phyloP scores from a whole-genome alignment of 2,113 vertebrate genomes.

The Odobenus rosmarus region DNA sequence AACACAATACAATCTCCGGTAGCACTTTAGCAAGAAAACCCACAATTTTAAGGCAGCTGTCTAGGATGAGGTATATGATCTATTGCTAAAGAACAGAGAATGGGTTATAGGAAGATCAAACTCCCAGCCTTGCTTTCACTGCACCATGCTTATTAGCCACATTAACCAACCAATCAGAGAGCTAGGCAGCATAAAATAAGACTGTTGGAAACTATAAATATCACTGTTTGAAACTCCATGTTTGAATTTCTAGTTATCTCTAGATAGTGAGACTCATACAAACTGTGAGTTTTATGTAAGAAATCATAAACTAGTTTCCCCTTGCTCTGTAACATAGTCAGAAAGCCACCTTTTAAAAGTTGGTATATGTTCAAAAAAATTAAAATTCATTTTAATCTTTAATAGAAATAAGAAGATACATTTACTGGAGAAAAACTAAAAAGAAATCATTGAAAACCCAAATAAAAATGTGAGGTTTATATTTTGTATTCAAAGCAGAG shows the following conservation, averaged over 20 bases:
- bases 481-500: background rate
- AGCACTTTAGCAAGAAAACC: background rate
- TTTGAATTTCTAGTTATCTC: conserved; percentile 7
- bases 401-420: background rate
- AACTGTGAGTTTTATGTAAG: background rate
- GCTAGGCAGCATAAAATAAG: background rate
- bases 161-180: background rate
- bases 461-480: conserved; percentile 23
- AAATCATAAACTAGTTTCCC: background rate
- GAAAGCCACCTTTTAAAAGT: background rate
- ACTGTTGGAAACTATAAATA: background rate
- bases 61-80: background rate
- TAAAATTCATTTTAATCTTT: conserved; percentile 25
- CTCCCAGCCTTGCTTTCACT: background rate
- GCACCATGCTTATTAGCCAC: background rate
- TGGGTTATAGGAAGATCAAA: background rate
- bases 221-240: background rate
- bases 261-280: background rate
- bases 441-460: background rate
- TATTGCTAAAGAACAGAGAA: background rate
- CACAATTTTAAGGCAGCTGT: background rate
- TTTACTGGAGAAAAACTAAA: background rate
- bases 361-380: background rate
- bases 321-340: background rate
- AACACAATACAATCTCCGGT: background rate